phyloP scores from a whole-genome alignment of 2,797 vertebrate species.

The Siniperca undulata region DNA sequence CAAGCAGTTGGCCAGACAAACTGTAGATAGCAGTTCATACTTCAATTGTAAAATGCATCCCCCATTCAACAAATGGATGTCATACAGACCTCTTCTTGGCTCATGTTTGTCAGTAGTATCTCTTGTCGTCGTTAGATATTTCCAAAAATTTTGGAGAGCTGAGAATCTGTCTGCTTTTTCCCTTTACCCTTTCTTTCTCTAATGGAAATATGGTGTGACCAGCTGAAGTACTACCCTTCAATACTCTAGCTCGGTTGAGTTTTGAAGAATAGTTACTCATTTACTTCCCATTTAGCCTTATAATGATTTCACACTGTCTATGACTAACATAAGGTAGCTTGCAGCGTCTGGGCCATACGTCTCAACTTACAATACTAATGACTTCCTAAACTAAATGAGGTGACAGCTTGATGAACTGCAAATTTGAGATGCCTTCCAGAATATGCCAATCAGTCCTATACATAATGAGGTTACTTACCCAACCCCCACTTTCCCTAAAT shows the following conservation, averaged over 20 bases:
- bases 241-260: not conserved
- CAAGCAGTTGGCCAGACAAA: slow-evolving; percentile 16
- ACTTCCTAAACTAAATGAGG: slow-evolving; percentile 41
- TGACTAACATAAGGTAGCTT: slow-evolving; percentile 44
- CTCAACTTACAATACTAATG: slow-evolving; percentile 48
- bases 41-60: slow-evolving; percentile 3
- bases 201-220: not conserved
- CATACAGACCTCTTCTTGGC: not conserved
- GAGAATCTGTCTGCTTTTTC: not conserved
- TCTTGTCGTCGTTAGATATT: not conserved
- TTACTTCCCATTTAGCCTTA: not conserved
- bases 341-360: slow-evolving; percentile 48
- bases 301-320: slow-evolving; percentile 26
- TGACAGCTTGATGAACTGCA: slow-evolving; percentile 62
- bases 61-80: not conserved
- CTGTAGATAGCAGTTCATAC: slow-evolving; percentile 18
- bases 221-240: not conserved
- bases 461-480: slow-evolving; percentile 54
- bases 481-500: slow-evolving; percentile 20
- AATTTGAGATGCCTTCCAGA: slow-evolving; percentile 57
- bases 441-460: slow-evolving; percentile 56
- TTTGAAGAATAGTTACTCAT: too few species aligned
- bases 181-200: not conserved
- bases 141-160: not conserved
- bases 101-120: slow-evolving; percentile 1